phyloP scores from a whole-genome alignment of 1,140 invertebrate genomes.

The Idris sp. region DNA sequence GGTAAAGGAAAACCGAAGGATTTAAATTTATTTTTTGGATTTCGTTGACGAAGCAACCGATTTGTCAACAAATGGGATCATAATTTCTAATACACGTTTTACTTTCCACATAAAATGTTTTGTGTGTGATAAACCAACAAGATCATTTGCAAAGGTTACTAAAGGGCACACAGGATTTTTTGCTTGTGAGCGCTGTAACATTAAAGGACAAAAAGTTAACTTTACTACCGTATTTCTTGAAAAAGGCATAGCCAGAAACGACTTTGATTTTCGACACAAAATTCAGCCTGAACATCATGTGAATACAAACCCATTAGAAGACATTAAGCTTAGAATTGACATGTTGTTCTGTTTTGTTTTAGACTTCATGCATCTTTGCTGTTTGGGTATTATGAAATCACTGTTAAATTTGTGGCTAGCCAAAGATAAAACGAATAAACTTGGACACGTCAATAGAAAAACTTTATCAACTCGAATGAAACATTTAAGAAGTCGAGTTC shows the following conservation, averaged over 20 bases:
- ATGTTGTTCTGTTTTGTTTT: slow-evolving; percentile 14
- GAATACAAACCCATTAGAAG: background rate
- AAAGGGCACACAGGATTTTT: slow-evolving; percentile 22
- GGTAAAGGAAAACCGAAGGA: slow-evolving; percentile 14
- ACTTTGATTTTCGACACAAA: slow-evolving; percentile 6
- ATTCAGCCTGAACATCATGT: slow-evolving; percentile 8
- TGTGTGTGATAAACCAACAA: slow-evolving; percentile 28
- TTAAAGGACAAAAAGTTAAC: background rate
- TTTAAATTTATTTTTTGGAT: slow-evolving; percentile 10
- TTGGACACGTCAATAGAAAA: background rate
- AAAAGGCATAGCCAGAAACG: background rate
- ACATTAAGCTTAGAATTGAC: slow-evolving; percentile 10
- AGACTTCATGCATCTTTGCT: slow-evolving; percentile 24
- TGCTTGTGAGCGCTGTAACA: slow-evolving; percentile 24
- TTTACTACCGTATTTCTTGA: background rate
- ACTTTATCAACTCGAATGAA: background rate
- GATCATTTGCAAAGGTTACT: slow-evolving; percentile 11
- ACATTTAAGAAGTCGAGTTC: background rate
- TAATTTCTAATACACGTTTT: slow-evolving; percentile 9
- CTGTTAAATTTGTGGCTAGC: slow-evolving; percentile 3
- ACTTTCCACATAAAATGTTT: slow-evolving; percentile 16
- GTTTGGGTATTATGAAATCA: slow-evolving; percentile 10
- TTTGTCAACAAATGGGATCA: slow-evolving; percentile 3
- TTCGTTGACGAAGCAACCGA: slow-evolving; percentile 15
- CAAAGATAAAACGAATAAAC: background rate